Conservation (phyloP, 2,797 vertebrate species). For the Myotis daubentonii region DNA sequence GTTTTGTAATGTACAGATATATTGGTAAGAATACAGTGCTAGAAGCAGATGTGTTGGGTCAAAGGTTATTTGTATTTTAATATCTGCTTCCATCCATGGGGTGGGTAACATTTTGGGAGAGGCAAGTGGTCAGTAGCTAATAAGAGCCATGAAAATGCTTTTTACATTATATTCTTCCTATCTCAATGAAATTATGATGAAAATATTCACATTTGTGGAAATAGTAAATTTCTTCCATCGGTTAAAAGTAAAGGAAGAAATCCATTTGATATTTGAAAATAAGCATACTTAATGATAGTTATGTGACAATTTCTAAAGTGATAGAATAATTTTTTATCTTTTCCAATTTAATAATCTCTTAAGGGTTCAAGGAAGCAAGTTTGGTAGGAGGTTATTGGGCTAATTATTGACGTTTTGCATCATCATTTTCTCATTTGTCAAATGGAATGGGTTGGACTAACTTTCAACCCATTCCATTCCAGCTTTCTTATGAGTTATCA, state of each 20-base stretch:
- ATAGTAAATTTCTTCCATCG: not conserved
- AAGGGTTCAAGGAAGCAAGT: not conserved
- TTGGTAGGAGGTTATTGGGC: not conserved
- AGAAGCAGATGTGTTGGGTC: not conserved
- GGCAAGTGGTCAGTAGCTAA: not conserved
- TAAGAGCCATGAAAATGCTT: constrained; percentile 6
- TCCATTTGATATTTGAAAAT: not conserved
- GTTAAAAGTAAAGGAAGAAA: not conserved
- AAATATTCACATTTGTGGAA: not conserved
- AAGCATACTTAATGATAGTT: not conserved
- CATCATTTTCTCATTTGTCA: not conserved
- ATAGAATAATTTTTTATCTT: not conserved
- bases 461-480: too few species aligned
- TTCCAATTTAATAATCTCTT: constrained; percentile 16
- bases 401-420: not conserved
- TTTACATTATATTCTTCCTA: not conserved
- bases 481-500: too few species aligned
- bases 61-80: not conserved
- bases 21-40: not conserved
- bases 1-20: not conserved
- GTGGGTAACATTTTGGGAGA: not conserved
- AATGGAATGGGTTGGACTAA: not conserved
- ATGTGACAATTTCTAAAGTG: not conserved
- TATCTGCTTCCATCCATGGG: not conserved
- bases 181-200: not conserved